Evolutionary conservation across 2,113 vertebrate genomes (phyloP).

Genomic region (Argyrosomus japonicus): DNA sequence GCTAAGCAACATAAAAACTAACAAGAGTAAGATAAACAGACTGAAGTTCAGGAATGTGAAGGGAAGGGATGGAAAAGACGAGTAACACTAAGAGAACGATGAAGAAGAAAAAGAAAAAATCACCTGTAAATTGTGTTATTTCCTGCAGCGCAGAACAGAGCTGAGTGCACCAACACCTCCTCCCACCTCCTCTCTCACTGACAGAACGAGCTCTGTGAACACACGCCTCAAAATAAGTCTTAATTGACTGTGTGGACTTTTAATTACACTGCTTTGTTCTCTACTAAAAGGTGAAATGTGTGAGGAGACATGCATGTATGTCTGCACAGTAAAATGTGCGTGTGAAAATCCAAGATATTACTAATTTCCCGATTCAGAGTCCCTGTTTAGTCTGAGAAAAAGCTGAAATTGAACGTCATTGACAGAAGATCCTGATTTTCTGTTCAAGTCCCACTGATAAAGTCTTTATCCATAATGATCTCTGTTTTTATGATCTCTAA

Average conservation of each 20-base stretch:
- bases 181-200: not conserved
- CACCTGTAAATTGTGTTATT: not conserved
- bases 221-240: slow-evolving; percentile 23
- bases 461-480: too few relatives aligned
- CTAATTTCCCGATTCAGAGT: slow-evolving; percentile 3
- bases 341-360: not conserved
- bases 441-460: too few relatives aligned
- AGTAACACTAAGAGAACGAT: not conserved
- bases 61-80: not conserved
- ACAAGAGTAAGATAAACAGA: not conserved
- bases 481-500: not conserved
- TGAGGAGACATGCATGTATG: not conserved
- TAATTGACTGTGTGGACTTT: slow-evolving; percentile 51
- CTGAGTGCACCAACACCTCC: not conserved
- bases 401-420: not conserved
- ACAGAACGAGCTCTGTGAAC: slow-evolving; percentile 20
- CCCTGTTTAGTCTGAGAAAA: not conserved
- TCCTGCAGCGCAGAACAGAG: not conserved
- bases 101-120: not conserved
- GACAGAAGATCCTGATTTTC: too few relatives aligned
- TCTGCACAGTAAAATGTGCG: not conserved
- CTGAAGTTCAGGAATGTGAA: not conserved
- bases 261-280: slow-evolving; percentile 38
- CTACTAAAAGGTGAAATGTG: slow-evolving; percentile 28
- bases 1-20: too few relatives aligned